phyloP scores from a whole-genome alignment of 92 coral and sea anemone genomes.

The Palythoa caribaeorum region DNA sequence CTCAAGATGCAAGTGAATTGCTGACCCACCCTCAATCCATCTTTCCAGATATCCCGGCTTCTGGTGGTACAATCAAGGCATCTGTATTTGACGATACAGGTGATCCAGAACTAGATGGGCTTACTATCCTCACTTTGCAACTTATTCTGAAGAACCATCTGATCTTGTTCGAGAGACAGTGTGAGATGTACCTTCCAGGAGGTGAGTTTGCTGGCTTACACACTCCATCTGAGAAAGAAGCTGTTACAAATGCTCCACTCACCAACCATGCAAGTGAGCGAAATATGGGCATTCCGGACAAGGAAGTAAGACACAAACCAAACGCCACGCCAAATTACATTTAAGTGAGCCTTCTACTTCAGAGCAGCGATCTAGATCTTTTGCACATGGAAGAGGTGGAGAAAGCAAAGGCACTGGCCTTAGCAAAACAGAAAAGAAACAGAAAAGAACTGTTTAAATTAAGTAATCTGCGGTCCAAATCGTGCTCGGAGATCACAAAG shows the following conservation, averaged over 20 bases:
- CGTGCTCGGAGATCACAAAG: conserved; percentile 1
- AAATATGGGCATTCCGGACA: conserved; percentile 23
- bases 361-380: conserved; percentile 29
- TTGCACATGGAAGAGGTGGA: conserved; percentile 1
- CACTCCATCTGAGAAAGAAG: conserved; percentile 14
- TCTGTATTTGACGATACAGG: conserved; percentile 5
- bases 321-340: conserved; percentile 18
- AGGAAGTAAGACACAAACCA: conserved; percentile 20
- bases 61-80: not conserved
- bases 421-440: conserved; percentile 20
- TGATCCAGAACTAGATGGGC: conserved; percentile 29
- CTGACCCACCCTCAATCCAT: no score
- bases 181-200: conserved; percentile 20
- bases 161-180: conserved; percentile 29
- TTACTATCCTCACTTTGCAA: not conserved
- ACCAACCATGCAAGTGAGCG: conserved; percentile 23
- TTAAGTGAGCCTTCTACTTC: conserved; percentile 25
- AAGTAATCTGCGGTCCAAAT: conserved; percentile 7
- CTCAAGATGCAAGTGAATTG: no score
- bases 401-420: conserved; percentile 1
- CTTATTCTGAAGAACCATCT: conserved; percentile 10
- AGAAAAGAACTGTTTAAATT: no score
- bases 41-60: no score
- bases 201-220: conserved; percentile 9
- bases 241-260: conserved; percentile 3